Evolutionary conservation across 2,113 vertebrate genomes (phyloP), one percentile per base, ranked within the genome.

Genomic region (Danionella cerebrum): DNA sequence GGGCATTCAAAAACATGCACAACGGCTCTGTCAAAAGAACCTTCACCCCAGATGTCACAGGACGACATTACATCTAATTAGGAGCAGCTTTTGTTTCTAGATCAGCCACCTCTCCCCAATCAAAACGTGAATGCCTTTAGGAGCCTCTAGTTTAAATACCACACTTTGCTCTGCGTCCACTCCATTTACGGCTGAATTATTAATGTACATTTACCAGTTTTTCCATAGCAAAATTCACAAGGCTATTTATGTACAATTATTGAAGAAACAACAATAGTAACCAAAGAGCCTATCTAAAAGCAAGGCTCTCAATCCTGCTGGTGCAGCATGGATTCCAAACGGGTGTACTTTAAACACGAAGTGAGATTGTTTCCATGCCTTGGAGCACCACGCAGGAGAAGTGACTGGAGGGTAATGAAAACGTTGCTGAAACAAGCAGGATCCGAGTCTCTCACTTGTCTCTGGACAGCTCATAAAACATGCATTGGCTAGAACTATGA

Each of bases 401-500:
- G 44, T 67, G 68, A 50, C 29, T 48, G 66, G 31, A 53, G 58
- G 58, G 76, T 78, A 79, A 81, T 76, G 72, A 84, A 83, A 84
- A 81, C 62, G 18, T 76, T 71, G 66, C 71, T 81, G 75, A 70
- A 82, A 83, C 76, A 81, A 81, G 82, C 77, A 79, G 80, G 75
- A 85, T 79, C 79, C 79, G 76, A 84, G 80, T 82, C 83, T 75
- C 79, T 65, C 80, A 80, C 82, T 76, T 77, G 81, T 85, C 74
- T 42, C 67, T 65, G 79, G 84, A 84, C 79, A 78, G 70, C 84
- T 87, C 83, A 87, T 87, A 88, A 88, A 89, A 87, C 83, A 86
- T 85, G 80, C 78, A 86, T 76, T 67, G 63, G 72, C 78, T 80
- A 77, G 73, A 65, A 80, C 78, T 59, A 60, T 79, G 78, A 78